Conservation (phyloP, 2,888 invertebrate genomes). For the Danaus chrysippus region DNA sequence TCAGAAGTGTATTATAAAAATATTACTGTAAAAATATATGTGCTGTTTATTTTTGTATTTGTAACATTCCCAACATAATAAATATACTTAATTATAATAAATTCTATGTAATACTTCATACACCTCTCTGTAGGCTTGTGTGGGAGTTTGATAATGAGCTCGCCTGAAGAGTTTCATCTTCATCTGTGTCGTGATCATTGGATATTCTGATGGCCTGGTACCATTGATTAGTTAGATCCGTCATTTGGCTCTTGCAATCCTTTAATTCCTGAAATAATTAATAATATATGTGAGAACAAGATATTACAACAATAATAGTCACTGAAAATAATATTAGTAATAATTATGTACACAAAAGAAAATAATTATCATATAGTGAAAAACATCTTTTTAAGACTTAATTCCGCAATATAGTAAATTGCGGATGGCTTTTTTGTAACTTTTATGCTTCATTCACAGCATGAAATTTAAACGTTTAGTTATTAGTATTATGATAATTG, state of each 20-base stretch:
- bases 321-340: too few species aligned
- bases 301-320: too few species aligned
- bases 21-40: too few species aligned
- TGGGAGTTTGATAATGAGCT: slow-evolving; percentile 65
- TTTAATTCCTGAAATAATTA: slow-evolving; percentile 86
- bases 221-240: slow-evolving; percentile 97
- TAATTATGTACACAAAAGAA: too few species aligned
- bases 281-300: neutral
- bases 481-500: neutral
- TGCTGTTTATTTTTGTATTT: too few species aligned
- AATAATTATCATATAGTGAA: too few species aligned
- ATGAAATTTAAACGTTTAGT: neutral
- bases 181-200: slow-evolving; percentile 91
- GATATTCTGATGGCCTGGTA: slow-evolving; percentile 96
- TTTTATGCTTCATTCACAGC: neutral
- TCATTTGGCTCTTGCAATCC: slow-evolving; percentile 98
- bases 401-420: too few species aligned
- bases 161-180: slow-evolving; percentile 73
- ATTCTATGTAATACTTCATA: slow-evolving; percentile 36
- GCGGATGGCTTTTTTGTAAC: too few species aligned
- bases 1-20: too few species aligned
- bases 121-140: slow-evolving; percentile 62
- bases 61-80: too few species aligned
- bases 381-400: too few species aligned
- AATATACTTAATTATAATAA: slow-evolving; percentile 9